phyloP scores from a whole-genome alignment of 2,797 vertebrate species.

The Phaenicophaeus curvirostris region DNA sequence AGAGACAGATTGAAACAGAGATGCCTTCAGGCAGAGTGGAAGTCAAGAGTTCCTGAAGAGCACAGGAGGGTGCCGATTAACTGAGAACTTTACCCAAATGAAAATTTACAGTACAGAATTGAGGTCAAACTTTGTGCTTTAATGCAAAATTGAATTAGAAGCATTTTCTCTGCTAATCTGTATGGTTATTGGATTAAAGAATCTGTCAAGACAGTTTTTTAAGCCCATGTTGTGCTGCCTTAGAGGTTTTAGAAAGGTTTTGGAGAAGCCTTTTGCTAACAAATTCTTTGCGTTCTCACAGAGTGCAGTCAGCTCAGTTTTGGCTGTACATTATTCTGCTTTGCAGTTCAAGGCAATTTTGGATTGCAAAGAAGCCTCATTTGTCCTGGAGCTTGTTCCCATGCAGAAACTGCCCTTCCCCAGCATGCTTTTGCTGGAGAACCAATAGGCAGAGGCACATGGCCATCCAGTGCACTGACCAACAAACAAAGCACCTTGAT shows the following conservation, averaged over 20 bases:
- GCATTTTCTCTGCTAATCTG: neutral
- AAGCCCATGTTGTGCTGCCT: neutral
- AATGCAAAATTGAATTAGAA: neutral
- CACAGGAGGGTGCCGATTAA: conserved; percentile 6
- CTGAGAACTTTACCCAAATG: conserved; percentile 2
- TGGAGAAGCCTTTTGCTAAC: neutral
- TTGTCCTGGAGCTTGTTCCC: neutral
- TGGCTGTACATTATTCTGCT: neutral
- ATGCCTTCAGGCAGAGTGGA: conserved; percentile 16
- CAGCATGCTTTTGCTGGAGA: neutral
- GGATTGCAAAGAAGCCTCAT: neutral
- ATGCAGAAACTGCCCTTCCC: neutral
- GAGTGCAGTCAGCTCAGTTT: neutral
- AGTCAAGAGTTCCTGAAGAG: neutral
- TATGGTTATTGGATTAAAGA: conserved; percentile 16
- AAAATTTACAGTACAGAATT: neutral
- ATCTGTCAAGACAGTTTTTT: neutral
- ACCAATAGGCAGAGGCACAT: neutral
- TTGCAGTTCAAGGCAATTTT: neutral
- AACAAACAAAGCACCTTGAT: neutral
- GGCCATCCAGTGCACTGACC: neutral
- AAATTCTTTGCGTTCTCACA: neutral
- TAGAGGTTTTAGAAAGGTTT: neutral
- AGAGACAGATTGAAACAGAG: neutral
- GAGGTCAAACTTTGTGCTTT: neutral